Evolutionary conservation across 2,113 vertebrate species (phyloP).

Genomic region (Amblyopsis rosae): DNA sequence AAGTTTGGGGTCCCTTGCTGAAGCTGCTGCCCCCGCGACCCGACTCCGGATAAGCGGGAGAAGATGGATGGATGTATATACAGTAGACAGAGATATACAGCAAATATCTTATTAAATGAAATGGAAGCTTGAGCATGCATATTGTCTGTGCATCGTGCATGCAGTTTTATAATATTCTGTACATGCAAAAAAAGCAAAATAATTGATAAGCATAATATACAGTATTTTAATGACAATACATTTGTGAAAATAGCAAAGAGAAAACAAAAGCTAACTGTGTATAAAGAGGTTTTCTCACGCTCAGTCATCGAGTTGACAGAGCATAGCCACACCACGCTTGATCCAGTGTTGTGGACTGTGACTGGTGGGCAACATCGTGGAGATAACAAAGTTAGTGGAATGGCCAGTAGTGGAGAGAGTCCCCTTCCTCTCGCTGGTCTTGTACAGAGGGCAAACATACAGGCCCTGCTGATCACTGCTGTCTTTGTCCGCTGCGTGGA

Average conservation of each 20-base stretch:
- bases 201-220: no score
- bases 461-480: slow-evolving; percentile 47
- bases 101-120: no score
- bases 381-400: slow-evolving; percentile 97
- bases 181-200: no score
- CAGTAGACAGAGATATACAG: no score
- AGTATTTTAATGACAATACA: background rate
- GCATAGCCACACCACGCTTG: slow-evolving; percentile 91
- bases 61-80: no score
- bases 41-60: no score
- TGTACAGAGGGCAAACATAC: slow-evolving; percentile 92
- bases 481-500: slow-evolving; percentile 57
- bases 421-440: slow-evolving; percentile 93
- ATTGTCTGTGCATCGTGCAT: no score
- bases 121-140: no score
- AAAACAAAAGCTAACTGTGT: no score
- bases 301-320: slow-evolving; percentile 93
- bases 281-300: background rate
- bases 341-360: slow-evolving; percentile 86
- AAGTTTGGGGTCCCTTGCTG: no score
- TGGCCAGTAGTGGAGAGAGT: slow-evolving; percentile 54
- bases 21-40: no score
- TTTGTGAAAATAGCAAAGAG: background rate
- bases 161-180: no score
- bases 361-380: slow-evolving; percentile 79